A percentile compares a stretch with the other conserved stretches of the same genome.
Conservation (phyloP, 2,797 vertebrate genomes). For the Sparidentex hasta region DNA sequence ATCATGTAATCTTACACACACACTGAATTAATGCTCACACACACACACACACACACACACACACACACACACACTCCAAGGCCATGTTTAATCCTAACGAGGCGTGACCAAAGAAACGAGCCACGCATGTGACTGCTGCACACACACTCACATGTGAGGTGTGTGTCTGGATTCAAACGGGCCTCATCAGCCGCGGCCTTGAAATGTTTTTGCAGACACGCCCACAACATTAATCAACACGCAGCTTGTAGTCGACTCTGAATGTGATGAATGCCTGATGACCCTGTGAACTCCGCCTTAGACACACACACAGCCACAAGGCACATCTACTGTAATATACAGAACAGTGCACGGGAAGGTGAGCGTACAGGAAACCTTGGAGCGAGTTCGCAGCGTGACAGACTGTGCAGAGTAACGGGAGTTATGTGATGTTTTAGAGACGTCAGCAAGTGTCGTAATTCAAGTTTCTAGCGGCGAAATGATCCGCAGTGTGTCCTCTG, state of each 20-base stretch:
- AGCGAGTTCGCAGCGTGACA: background rate
- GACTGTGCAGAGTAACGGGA: background rate
- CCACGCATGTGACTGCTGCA: background rate
- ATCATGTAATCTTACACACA: background rate
- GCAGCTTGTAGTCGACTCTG: background rate
- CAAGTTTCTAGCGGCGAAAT: background rate
- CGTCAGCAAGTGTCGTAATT: constrained; percentile 20
- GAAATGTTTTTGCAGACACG: background rate
- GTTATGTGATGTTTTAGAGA: background rate
- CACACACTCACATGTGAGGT: background rate
- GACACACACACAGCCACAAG: background rate
- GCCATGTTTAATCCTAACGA: background rate
- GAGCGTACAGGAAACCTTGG: background rate
- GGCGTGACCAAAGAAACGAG: background rate
- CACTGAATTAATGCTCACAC: constrained; percentile 3
- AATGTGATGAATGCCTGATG: background rate
- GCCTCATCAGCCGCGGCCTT: background rate
- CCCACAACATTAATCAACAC: constrained; percentile 6
- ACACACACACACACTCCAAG: constrained; percentile 6
- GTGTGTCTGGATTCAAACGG: background rate
- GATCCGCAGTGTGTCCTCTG: too few species aligned
- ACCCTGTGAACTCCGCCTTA: background rate
- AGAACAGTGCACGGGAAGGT: background rate
- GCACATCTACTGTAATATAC: too few species aligned
- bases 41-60: constrained; percentile 10